These are phyloP conservation scores for Pseudeuparius sepicola DNA, from an alignment of 2,888 invertebrate genomes.

Conservation along the genomic window DNA sequence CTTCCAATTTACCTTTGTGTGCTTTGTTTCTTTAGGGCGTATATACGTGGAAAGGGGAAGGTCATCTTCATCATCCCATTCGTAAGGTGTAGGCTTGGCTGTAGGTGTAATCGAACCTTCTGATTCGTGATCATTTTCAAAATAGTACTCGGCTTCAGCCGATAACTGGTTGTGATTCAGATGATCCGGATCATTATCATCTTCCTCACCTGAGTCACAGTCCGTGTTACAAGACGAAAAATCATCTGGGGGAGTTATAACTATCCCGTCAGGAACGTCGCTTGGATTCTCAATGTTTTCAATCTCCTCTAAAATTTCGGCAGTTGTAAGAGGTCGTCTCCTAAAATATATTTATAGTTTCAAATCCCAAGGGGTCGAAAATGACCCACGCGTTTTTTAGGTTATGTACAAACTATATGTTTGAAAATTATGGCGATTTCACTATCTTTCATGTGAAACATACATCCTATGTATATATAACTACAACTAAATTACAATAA, in stretches of 20 bases:
- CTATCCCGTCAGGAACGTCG: constrained; percentile 2
- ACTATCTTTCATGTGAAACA: too few relatives aligned
- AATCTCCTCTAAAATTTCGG: constrained; percentile 1
- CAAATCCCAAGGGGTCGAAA: too few relatives aligned
- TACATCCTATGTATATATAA: too few relatives aligned
- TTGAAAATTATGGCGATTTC: too few relatives aligned
- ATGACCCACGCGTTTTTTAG: too few relatives aligned
- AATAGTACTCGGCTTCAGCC: constrained; percentile 4
- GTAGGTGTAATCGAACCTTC: neutral
- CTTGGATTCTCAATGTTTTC: constrained; percentile 1
- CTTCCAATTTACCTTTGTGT: constrained; percentile 4
- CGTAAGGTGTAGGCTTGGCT: neutral
- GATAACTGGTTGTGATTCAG: neutral
- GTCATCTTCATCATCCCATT: constrained; percentile 6
- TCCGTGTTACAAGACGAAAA: constrained; percentile 1
- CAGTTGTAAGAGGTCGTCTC: neutral
- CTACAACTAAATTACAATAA: too few relatives aligned
- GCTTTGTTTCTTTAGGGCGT: too few relatives aligned
- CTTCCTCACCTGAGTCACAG: neutral
- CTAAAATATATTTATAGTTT: constrained; percentile 1
- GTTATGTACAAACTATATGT: too few relatives aligned
- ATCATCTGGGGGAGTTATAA: constrained; percentile 2
- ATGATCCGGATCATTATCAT: too few relatives aligned
- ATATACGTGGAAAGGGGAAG: constrained; percentile 1
- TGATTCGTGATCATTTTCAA: constrained; percentile 6